phyloP scores from a whole-genome alignment of 2,888 invertebrate species.

The Gastracanthus pulcherrimus region DNA sequence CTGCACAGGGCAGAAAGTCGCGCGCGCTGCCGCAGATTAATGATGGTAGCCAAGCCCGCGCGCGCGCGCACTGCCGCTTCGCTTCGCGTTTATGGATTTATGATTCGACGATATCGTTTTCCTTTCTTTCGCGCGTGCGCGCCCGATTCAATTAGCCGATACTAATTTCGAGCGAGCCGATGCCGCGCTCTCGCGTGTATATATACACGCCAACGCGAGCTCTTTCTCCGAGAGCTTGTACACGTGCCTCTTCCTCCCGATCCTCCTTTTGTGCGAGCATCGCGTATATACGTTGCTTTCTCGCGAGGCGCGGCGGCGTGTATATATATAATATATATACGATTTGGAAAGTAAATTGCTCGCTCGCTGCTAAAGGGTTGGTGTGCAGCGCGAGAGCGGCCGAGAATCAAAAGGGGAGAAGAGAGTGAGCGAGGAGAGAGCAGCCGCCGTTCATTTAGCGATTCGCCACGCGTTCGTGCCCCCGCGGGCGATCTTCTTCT shows the following conservation, averaged over 20 bases:
- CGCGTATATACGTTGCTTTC: neutral
- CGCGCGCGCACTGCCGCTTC: too few relatives aligned
- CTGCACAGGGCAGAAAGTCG: neutral
- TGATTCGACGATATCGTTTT: slow-evolving; percentile 52
- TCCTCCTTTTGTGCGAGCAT: neutral
- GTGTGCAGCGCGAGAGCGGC: neutral
- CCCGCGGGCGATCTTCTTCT: slow-evolving; percentile 62
- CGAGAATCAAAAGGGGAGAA: neutral
- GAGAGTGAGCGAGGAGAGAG: neutral
- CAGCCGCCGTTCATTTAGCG: slow-evolving; percentile 67
- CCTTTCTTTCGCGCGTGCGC: neutral
- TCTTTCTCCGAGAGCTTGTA: neutral
- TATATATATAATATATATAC: too few relatives aligned
- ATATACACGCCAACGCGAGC: too few relatives aligned
- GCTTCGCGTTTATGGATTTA: slow-evolving; percentile 52
- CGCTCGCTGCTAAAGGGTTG: slow-evolving; percentile 23
- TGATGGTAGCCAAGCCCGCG: slow-evolving; percentile 12
- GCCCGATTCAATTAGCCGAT: slow-evolving; percentile 57
- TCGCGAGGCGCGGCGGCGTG: too few relatives aligned
- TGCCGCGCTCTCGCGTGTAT: too few relatives aligned
- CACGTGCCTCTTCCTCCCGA: neutral
- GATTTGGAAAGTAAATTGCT: slow-evolving; percentile 48
- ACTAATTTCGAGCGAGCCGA: slow-evolving; percentile 50
- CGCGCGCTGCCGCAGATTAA: slow-evolving; percentile 26
- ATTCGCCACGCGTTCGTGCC: slow-evolving; percentile 67